These are phyloP conservation scores for Limosa lapponica DNA, from an alignment of 2,797 vertebrate species.

Conservation along the genomic window DNA sequence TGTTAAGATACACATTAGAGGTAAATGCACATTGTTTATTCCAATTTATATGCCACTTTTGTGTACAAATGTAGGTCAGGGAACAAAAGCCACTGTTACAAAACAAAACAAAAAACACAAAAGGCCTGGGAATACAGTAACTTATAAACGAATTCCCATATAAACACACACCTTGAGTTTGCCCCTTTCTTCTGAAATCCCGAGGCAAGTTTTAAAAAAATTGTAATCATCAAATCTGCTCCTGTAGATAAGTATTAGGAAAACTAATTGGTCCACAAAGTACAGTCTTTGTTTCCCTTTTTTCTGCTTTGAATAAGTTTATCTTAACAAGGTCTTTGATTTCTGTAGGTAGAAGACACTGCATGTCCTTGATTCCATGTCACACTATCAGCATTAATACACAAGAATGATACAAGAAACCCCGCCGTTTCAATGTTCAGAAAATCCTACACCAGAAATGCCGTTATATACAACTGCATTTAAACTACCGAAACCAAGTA, in stretches of 20 bases:
- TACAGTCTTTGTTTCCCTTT: neutral
- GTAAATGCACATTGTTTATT: neutral
- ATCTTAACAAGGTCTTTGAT: neutral
- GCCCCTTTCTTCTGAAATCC: neutral
- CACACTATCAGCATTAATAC: neutral
- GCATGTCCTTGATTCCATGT: neutral
- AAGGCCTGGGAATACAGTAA: neutral
- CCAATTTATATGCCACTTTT: neutral
- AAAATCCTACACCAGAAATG: neutral
- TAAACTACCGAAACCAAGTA: neutral
- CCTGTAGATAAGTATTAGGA: neutral
- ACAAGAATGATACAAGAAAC: neutral
- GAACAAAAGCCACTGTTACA: neutral
- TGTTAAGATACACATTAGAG: rapidly evolving
- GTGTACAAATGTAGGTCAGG: neutral
- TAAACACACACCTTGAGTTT: neutral
- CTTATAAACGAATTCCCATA: neutral
- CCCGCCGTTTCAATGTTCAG: neutral
- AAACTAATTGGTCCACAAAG: neutral
- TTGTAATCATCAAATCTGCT: neutral
- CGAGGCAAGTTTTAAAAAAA: neutral
- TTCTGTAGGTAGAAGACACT: neutral
- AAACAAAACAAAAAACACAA: neutral
- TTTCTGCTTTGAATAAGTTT: neutral
- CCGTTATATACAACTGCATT: neutral